Percentiles rank a stretch among this genome's conserved stretches.
phyloP scores from a whole-genome alignment of 2,113 vertebrate genomes.

The Plotosus lineatus region DNA sequence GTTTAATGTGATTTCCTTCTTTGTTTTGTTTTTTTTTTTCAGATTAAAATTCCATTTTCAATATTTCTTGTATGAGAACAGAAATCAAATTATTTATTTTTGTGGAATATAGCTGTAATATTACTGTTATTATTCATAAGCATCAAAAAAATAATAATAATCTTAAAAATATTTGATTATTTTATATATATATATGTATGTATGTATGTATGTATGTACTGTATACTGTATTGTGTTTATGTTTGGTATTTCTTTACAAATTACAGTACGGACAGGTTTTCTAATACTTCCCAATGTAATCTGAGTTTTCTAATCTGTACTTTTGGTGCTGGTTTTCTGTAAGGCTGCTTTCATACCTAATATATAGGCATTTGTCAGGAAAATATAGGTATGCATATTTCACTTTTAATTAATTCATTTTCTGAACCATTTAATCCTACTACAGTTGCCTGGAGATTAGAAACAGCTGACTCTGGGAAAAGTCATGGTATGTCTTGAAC shows the following conservation, averaged over 20 bases:
- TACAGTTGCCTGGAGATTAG: too few species aligned
- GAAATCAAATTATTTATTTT: not conserved
- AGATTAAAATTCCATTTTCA: not conserved
- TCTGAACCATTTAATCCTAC: too few species aligned
- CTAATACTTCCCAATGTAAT: not conserved
- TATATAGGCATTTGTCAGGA: not conserved
- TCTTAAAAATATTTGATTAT: too few species aligned
- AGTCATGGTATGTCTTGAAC: too few species aligned
- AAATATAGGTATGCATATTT: not conserved
- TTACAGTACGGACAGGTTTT: too few species aligned
- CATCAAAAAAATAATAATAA: too few species aligned
- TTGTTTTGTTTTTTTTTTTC: not conserved
- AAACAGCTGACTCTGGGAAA: too few species aligned
- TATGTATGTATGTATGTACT: too few species aligned
- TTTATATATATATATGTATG: too few species aligned
- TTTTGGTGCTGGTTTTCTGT: not conserved
- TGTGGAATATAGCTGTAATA: not conserved
- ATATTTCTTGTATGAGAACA: not conserved
- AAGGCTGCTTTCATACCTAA: not conserved
- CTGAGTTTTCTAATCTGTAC: not conserved
- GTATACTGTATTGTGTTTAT: too few species aligned
- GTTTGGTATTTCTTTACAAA: too few species aligned
- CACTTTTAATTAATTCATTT: too few species aligned
- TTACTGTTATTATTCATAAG: not conserved
- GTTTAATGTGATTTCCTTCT: slow-evolving; percentile 18